Evolutionary conservation across 2,888 invertebrate genomes (phyloP), one percentile per base, ranked within the genome.

Genomic region (Drosophila pullipes): DNA sequence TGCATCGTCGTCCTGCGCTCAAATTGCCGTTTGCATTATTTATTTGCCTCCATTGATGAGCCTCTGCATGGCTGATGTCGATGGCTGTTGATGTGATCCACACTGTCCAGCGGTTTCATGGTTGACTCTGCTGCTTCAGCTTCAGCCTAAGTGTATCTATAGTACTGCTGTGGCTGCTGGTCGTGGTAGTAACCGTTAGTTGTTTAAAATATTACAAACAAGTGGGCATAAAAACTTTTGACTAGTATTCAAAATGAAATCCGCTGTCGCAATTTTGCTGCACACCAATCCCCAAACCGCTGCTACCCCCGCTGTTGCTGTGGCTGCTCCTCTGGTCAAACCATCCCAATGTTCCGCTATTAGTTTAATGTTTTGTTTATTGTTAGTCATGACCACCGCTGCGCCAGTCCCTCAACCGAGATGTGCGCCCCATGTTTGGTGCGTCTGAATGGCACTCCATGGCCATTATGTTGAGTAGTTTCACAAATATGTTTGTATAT

Each of bases 1-100:
- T 53, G 59, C 65, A 55, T 53, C 65, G 25, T 57, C 66, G 67
- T 69, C 73, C 74, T 74, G 71, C 41, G 64, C 89, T 90, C 87
- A 89, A 90, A 89, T 89, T 91, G 87, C 91, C 88, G 86, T 82
- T 90, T 89, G 91, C 85, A 89, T 89, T 91, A 90, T 91, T 89
- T 91, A 91, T 90, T 90, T 89, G 87, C 76, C 71, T 82, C 81
- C 81, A 90, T 90, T 86, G 86, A 86, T 86, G 90, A 86, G 89
- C 62, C 75, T 60, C 82, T 64, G 71, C 67, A 64, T 55, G 65
- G 59, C 62, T 59, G 68, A 62, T 73, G 76, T 52, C 68, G 72
- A 60, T 67, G 62, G 65, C 82, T 52, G 74, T 66, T 78, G 81
- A 79, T 66, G 81, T 41, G 60, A 59, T 62, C 41, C 58, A 47